Evolutionary conservation across 2,888 invertebrate species (phyloP), one percentile per base, ranked within the genome.

Genomic region (Chrysolina oricalcia): DNA sequence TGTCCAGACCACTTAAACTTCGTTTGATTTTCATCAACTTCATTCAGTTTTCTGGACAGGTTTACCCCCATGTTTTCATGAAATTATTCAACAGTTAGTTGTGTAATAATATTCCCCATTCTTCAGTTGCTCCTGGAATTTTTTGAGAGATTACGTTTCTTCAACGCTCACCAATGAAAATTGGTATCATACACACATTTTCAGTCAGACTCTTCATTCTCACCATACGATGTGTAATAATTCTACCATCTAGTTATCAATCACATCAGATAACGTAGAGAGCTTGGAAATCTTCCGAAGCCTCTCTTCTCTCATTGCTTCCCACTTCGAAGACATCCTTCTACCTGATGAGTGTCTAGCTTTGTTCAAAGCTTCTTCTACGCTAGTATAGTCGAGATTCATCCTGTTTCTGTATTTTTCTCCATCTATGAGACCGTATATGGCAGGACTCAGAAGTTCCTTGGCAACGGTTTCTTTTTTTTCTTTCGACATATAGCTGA

Each of bases 391-490:
- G 2, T 79, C 74, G 1, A 69, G 23, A n/a, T 76, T 59, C 65
- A 74, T 65, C 48, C 53, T 70, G 43, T 74, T 53, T 46, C 69
- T 59, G 46, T 75, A 74, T 35, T 77, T 72, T 13, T 81, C 64
- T 41, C 78, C 56, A 15, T 78, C 77, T 66, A 82, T 74, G 59
- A 82, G 74, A 53, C 72, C 65, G 69, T 80, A 79, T 13, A 80
- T 80, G 0, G 83, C 68, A 13, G 85, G 84, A 77, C 84, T 82
- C 27, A 85, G 27, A 2, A 85, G 77, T 41, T 81, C 74, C 75
- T 76, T 79, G 19, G 83, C 77, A 9, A 85, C 75, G 13, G 76
- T 74, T 40, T 74, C 72, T 17, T 81, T 77, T 56, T 82, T 78
- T 50, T 78, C 72, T 65, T 81, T 72, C 17, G 82, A 80, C 19